Base-by-base conservation (phyloP, 2,113 vertebrate genomes). In the Cyphomyrus plagiostoma region DNA sequence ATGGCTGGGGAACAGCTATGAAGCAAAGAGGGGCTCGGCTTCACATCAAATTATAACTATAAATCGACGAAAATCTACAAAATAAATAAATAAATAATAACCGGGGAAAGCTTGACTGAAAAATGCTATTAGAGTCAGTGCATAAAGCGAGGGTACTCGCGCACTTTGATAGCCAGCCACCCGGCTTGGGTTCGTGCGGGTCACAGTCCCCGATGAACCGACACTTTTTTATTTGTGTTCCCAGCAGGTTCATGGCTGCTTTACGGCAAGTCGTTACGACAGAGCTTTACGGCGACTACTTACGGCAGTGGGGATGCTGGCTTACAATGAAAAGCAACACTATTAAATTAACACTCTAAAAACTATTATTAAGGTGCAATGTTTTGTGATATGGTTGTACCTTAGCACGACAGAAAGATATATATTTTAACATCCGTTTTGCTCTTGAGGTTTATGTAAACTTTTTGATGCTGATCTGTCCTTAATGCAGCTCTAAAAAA, bases 1-100 rank as follows among this genome's bases (percentile, higher is more conserved):
- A 96, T 90, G 93, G 94, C 80, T 93, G 88, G 84, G 90, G 93
- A 92, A 19, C 49, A 84, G 52, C 91, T 89, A 58, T 92, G 39
- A 92, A 90, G 90, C 90, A 49, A 90, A 90, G 74, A 91, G 92
- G 90, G 85, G 88, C 85, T 84, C 89, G 66, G 80, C 88, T 89
- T 90, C 92, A 89, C 89, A 70, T 83, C 87, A 89, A 90, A 90
- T 87, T 80, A 35, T 39, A 80, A 35, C 74, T 42, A 80, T 1
- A 90, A 88, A 70, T 90, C 56, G 80, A 77, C 89, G 85, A 35
- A 87, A 89, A 89, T 87, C 56, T 88, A 52, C n/a, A 42, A 66
- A 91, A 48, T 5, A 80, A 80, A 80, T 19, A 62, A 90, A 46
- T 17, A 82, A 42, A 84, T 21, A 84, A 84, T 23, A 84, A 4